Evolutionary conservation across 2,888 invertebrate genomes (phyloP), one percentile per base, ranked within the genome.

Genomic region (Heliconius hortense): DNA sequence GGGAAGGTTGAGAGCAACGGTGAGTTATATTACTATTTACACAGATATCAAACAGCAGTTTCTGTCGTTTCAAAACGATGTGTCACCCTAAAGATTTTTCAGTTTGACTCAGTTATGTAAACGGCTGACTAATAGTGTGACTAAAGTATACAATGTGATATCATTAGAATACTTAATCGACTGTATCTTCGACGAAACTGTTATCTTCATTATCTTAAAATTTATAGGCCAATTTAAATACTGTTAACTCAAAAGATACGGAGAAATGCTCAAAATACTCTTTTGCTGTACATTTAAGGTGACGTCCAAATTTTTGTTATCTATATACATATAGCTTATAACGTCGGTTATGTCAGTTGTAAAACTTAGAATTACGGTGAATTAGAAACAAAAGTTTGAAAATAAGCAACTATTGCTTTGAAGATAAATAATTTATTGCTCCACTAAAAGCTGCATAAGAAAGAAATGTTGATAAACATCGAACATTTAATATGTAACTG

Each of bases 381-480:
- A 83, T 79, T 80, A 88, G 90, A 89, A 93, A 92, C 93, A 92
- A 93, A 92, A 90, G 90, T 90, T 90, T 85, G 86, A 90, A 93
- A 93, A 92, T 90, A 91, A 91, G 88, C 89, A 83, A 87, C 56
- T n/a, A 86, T 88, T 24, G 66, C 92, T 94, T 94, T 94, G 93
- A 94, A 90, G 93, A 92, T 90, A 91, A 90, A 91, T 93, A 92
- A 93, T 93, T 94, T 93, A 94, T 88, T 83, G 89, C 90, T 75
- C 84, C 91, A 92, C 90, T 94, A 93, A 93, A 93, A 92, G 90
- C 90, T 91, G 91, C 89, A 92, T 92, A 92, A 93, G 93, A 93
- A 94, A 93, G 91, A 93, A 93, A 90, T 94, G 93, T 93, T 94
- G 93, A 94, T 94, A 94, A 93, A 94, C 94, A 93, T 92, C 90